phyloP scores from a whole-genome alignment of 2,888 invertebrate genomes.

The Amblyjoppa fuscipennis region DNA sequence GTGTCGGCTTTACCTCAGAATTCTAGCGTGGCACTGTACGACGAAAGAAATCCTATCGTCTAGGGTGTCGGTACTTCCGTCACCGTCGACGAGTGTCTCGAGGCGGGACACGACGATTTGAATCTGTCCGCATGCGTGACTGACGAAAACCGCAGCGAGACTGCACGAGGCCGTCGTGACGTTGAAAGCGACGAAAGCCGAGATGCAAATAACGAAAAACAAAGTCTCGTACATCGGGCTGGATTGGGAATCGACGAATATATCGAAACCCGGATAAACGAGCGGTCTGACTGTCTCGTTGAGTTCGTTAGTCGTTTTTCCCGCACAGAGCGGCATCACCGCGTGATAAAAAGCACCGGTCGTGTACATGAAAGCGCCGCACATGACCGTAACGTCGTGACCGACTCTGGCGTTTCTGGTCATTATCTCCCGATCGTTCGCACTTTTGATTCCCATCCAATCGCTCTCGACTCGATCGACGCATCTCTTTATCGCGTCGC shows the following conservation, averaged over 20 bases:
- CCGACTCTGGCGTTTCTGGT: constrained; percentile 57
- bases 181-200: constrained; percentile 59
- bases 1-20: constrained; percentile 71
- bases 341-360: constrained; percentile 62
- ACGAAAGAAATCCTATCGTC: constrained; percentile 65
- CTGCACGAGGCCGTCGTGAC: constrained; percentile 68
- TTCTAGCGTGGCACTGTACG: constrained; percentile 72
- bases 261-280: constrained; percentile 75
- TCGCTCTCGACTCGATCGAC: constrained; percentile 73
- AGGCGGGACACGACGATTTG: constrained; percentile 70
- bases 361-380: constrained; percentile 70
- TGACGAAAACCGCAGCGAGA: constrained; percentile 69
- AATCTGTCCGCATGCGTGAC: constrained; percentile 75
- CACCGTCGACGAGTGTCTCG: constrained; percentile 66
- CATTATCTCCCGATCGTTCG: constrained; percentile 53
- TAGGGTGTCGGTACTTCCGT: neutral
- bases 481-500: constrained; percentile 64
- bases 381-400: constrained; percentile 59
- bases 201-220: constrained; percentile 66
- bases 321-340: constrained; percentile 59
- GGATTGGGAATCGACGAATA: constrained; percentile 67
- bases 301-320: constrained; percentile 47
- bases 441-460: constrained; percentile 71
- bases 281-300: constrained; percentile 73
- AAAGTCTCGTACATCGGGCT: constrained; percentile 73